Conservation (phyloP, 2,888 invertebrate genomes). For the Drosophila atroscutellata region DNA sequence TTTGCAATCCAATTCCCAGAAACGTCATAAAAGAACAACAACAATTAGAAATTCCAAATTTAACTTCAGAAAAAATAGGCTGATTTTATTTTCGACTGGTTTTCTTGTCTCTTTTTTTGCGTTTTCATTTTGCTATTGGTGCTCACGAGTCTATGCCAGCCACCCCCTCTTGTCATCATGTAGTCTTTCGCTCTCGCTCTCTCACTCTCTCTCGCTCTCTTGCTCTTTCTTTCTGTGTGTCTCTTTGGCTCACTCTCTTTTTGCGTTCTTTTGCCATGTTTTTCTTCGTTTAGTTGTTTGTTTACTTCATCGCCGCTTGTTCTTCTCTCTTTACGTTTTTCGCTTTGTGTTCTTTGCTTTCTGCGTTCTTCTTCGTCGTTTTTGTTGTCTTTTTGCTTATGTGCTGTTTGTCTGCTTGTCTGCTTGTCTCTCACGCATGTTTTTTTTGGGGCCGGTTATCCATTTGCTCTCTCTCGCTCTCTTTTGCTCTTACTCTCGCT, state of each 20-base stretch:
- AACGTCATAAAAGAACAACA: not conserved
- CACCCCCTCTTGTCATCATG: conserved; percentile 23
- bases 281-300: conserved; percentile 46
- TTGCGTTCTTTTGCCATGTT: conserved; percentile 46
- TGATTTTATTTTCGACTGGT: conserved; percentile 30
- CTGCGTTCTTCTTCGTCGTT: conserved; percentile 45
- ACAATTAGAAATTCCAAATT: conserved; percentile 7
- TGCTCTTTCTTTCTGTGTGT: conserved; percentile 19
- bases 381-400: conserved; percentile 33
- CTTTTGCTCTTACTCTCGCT: conserved; percentile 21
- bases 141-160: conserved; percentile 27
- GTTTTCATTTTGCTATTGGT: conserved; percentile 17
- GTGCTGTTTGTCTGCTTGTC: not conserved
- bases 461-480: conserved; percentile 16
- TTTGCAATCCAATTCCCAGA: not conserved
- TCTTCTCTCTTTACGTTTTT: conserved; percentile 30
- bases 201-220: too few relatives aligned
- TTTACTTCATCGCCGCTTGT: conserved; percentile 32
- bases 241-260: conserved; percentile 25
- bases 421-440: conserved; percentile 61
- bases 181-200: not conserved
- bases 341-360: conserved; percentile 44
- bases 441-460: conserved; percentile 70
- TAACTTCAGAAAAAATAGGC: conserved; percentile 10
- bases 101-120: conserved; percentile 15